A percentile compares a stretch with the other conserved stretches of the same genome.
phyloP scores from a whole-genome alignment of 1,140 invertebrate genomes.

The Euura lappo region DNA sequence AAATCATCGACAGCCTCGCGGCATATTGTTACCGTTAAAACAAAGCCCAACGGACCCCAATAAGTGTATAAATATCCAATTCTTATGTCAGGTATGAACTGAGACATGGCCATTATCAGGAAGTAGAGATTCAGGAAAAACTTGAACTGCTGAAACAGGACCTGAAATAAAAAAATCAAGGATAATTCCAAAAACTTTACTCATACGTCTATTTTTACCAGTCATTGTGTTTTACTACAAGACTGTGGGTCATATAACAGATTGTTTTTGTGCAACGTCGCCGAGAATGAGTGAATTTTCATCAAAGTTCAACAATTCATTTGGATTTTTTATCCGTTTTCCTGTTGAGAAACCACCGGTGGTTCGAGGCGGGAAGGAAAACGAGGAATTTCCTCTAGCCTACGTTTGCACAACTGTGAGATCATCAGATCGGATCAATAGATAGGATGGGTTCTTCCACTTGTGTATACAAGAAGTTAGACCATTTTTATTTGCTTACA shows the following conservation, averaged over 20 bases:
- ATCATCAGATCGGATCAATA: constrained; percentile 11
- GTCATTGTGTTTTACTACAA: no score
- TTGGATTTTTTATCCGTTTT: no score
- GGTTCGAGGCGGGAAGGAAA: no score
- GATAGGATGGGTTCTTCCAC: neutral
- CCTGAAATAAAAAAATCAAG: constrained; percentile 62
- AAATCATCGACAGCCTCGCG: constrained; percentile 97
- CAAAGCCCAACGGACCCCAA: constrained; percentile 98
- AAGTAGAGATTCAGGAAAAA: constrained; percentile 99
- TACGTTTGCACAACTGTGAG: neutral
- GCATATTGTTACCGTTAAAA: constrained; percentile 92
- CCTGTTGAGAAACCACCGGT: no score
- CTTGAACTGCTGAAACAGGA: constrained; percentile 97
- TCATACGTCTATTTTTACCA: no score
- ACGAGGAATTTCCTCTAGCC: no score
- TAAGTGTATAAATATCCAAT: constrained; percentile 99
- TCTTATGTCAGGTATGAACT: constrained; percentile 95
- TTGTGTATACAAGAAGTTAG: neutral
- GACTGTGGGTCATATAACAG: no score
- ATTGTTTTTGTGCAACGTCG: no score
- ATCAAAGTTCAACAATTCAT: no score
- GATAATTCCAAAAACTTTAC: no score
- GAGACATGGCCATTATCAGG: constrained; percentile 95
- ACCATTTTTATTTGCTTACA: neutral
- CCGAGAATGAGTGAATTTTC: no score